Evolutionary conservation across 2,888 invertebrate species (phyloP), one percentile per base, ranked within the genome.

Genomic region (Pandemis cinnamomeana): DNA sequence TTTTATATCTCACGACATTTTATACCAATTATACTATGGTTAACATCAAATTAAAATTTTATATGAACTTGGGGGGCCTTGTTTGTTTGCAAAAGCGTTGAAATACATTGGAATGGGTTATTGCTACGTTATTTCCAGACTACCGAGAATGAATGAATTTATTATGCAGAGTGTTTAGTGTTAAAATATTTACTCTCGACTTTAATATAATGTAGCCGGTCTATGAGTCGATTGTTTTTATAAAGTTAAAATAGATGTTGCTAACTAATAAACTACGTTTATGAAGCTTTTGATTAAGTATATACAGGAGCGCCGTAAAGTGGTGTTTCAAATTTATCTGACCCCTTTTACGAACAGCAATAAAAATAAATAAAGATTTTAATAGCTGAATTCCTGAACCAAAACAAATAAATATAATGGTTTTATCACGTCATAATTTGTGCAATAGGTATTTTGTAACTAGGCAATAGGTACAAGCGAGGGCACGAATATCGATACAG

Each of bases 121-220:
- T 36, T 36, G n/a, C 7, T 7, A 4, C 8, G 46, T 36, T 66
- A 66, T 63, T 46, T 63, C 6, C 13, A 63, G 63, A 20, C 20
- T 63, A 51, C 46, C 66, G 67, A 53, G 67, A 51, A 66, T 44
- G 53, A 53, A 51, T 67, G n/a, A 51, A 53, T 67, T 51, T 10
- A 60, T 68, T 58, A 68, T 36, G 7, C 55, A 68, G 41, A 68
- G 46, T 46, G 72, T 58, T 72, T 64, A 46, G 72, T 67, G 72
- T 72, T 72, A 72, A 69, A 69, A 69, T 58, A 60, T 69, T 69
- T 73, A 69, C 51, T 42, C 60, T 64, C 20, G 10, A 55, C 67
- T 71, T n/a, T 15, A 27, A 42, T 20, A 60, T 73, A 27, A 42
- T 58, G 58, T 44, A 36, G 53, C 27, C 41, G n/a, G 41, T 48